Evolutionary conservation across 1,140 invertebrate genomes (phyloP).

Genomic region (Drosophila burlai): DNA sequence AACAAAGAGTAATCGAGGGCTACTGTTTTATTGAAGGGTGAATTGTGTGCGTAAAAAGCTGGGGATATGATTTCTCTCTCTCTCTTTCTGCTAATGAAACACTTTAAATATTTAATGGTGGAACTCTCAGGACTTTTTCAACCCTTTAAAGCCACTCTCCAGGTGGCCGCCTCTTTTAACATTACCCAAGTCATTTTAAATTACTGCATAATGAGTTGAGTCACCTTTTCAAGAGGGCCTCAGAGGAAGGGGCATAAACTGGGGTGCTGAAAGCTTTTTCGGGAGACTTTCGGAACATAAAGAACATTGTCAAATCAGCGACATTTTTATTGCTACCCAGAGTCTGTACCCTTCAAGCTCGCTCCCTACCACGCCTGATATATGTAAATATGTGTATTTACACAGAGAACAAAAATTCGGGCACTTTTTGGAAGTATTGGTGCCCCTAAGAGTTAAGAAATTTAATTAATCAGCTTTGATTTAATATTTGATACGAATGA

Average conservation of each 20-base stretch:
- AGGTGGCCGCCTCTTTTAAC: constrained; percentile 10
- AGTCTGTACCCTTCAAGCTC: constrained; percentile 3
- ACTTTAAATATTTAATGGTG: constrained; percentile 30
- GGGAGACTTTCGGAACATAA: constrained; percentile 54
- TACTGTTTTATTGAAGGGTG: neutral
- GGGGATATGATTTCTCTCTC: neutral
- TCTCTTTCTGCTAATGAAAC: constrained; percentile 5
- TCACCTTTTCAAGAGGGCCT: constrained; percentile 2
- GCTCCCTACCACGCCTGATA: constrained; percentile 16
- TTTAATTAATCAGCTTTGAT: neutral
- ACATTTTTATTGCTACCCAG: constrained; percentile 77
- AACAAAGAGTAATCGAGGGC: constrained; percentile 6
- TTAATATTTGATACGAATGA: neutral
- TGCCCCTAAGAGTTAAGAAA: too few relatives aligned
- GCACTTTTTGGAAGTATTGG: neutral
- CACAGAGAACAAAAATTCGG: neutral
- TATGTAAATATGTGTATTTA: constrained; percentile 26
- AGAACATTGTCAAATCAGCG: constrained; percentile 82
- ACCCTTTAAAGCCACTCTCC: constrained; percentile 35
- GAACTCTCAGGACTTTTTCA: neutral
- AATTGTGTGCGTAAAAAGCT: neutral
- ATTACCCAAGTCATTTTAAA: constrained; percentile 65
- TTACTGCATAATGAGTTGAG: constrained; percentile 72
- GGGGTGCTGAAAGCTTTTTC: constrained; percentile 41
- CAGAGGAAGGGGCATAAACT: neutral